Evolutionary conservation across 1,140 invertebrate genomes (phyloP).

Genomic region (Saccostrea cuccullata): DNA sequence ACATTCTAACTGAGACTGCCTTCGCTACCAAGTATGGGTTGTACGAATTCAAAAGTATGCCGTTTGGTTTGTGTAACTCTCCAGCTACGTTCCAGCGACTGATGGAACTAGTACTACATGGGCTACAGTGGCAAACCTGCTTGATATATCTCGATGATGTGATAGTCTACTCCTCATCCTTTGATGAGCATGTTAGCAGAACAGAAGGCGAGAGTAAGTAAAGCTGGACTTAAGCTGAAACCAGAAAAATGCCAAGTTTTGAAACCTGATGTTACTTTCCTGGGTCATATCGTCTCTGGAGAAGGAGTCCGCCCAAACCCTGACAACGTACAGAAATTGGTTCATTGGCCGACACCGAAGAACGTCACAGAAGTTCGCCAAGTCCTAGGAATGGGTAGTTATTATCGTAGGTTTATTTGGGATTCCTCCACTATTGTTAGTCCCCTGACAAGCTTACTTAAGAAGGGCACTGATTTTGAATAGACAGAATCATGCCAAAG

Average conservation of each 20-base stretch:
- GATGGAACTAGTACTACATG: constrained; percentile 50
- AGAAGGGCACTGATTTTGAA: constrained; percentile 47
- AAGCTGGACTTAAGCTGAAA: no score
- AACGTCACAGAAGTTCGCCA: constrained; percentile 53
- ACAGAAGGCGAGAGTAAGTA: constrained; percentile 37
- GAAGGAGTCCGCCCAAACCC: constrained; percentile 38
- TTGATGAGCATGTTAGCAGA: constrained; percentile 34
- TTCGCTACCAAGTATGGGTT: constrained; percentile 55
- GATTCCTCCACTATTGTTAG: constrained; percentile 54
- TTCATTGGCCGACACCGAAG: constrained; percentile 53
- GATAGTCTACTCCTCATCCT: constrained; percentile 49
- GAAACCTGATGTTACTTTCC: constrained; percentile 57
- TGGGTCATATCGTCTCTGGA: constrained; percentile 53
- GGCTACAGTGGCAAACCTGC: constrained; percentile 45
- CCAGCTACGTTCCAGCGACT: no score
- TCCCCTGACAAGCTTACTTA: constrained; percentile 54
- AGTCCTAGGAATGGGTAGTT: constrained; percentile 57
- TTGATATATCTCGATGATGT: constrained; percentile 60
- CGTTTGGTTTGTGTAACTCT: constrained; percentile 60
- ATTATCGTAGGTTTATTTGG: constrained; percentile 57
- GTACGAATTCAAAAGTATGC: constrained; percentile 58
- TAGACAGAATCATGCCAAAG: no score
- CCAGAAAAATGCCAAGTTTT: constrained; percentile 53
- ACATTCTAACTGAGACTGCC: constrained; percentile 50
- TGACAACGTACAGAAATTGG: constrained; percentile 46